Evolutionary conservation across 2,113 vertebrate genomes (phyloP).

Genomic region (Rhea americana): DNA sequence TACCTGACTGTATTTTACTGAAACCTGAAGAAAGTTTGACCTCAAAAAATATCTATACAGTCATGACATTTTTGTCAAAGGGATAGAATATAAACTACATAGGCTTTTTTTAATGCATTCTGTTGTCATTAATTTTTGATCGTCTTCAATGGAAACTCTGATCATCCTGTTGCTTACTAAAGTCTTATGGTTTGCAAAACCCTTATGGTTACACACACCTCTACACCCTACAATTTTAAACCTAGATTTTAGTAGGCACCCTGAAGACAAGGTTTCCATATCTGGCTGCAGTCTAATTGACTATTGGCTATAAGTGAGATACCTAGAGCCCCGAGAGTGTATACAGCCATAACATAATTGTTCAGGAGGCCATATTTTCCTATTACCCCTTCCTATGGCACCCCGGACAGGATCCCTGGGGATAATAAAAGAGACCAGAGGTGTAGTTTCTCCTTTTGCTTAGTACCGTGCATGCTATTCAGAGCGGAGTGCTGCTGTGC

Average conservation of each 20-base stretch:
- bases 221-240: neutral
- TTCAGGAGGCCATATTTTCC: neutral
- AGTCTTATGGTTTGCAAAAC: neutral
- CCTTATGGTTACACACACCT: neutral
- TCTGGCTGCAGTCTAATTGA: neutral
- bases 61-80: neutral
- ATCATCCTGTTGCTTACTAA: neutral
- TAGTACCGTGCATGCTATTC: neutral
- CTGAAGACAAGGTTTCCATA: neutral
- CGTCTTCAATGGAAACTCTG: neutral
- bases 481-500: fast-evolving
- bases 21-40: neutral
- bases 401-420: neutral
- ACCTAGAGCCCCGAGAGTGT: neutral
- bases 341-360: neutral
- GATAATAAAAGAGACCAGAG: neutral
- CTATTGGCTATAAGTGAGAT: neutral
- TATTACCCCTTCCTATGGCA: no score
- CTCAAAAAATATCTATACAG: neutral
- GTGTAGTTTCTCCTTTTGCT: neutral
- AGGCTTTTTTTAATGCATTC: neutral
- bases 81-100: neutral
- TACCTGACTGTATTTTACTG: neutral
- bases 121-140: neutral
- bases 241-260: neutral